These are phyloP conservation scores for Thaleichthys pacificus DNA, from an alignment of 2,797 vertebrate species.

Conservation along the genomic window DNA sequence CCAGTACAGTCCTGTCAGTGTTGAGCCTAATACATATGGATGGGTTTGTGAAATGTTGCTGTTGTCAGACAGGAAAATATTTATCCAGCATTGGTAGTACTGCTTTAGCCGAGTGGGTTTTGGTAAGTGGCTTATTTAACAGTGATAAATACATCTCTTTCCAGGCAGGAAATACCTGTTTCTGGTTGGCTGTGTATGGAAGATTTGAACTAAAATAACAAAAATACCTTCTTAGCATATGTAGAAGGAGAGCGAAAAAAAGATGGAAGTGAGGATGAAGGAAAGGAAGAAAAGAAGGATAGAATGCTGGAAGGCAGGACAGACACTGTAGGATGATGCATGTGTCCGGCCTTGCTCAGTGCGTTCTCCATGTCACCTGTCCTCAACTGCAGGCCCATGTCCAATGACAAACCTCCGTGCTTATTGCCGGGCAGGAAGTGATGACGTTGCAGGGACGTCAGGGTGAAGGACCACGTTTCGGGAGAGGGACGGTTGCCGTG, in stretches of 20 bases:
- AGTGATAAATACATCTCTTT: no score
- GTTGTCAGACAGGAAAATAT: conserved; percentile 61
- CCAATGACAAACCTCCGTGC: neutral
- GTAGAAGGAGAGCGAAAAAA: no score
- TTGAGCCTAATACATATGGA: conserved; percentile 57
- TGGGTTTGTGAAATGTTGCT: conserved; percentile 47
- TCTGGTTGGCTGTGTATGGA: no score
- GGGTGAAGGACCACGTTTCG: neutral
- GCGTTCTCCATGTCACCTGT: neutral
- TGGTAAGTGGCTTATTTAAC: neutral
- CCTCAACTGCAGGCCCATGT: no score
- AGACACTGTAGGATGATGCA: neutral
- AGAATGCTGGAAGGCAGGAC: neutral
- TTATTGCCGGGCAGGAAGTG: neutral
- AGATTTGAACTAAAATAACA: no score
- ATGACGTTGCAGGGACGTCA: neutral
- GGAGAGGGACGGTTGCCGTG: neutral
- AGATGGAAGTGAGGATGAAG: neutral
- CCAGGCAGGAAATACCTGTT: no score
- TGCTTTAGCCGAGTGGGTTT: conserved; percentile 17
- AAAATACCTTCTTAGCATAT: no score
- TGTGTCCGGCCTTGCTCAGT: no score
- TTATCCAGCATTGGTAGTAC: conserved; percentile 37
- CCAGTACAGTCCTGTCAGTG: conserved; percentile 44
- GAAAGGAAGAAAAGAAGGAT: neutral